phyloP scores from a whole-genome alignment of 2,113 vertebrate species.

The Cryptoleucopteryx plumbea region DNA sequence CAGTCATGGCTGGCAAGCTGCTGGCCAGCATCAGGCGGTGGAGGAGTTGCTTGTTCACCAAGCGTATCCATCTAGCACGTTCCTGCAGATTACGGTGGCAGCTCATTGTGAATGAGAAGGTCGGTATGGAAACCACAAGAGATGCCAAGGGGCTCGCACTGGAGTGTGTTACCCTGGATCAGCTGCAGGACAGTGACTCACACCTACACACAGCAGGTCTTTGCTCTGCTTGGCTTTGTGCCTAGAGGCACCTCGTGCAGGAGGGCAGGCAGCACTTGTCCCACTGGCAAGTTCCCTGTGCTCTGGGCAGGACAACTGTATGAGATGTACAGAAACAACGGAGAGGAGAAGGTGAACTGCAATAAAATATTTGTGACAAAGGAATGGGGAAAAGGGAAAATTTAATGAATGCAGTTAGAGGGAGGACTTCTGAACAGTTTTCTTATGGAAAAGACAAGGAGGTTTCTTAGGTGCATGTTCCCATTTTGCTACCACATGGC shows the following conservation, averaged over 20 bases:
- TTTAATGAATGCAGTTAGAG: not conserved
- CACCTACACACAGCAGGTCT: not conserved
- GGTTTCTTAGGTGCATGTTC: not conserved
- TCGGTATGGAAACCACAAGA: not conserved
- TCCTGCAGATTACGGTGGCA: not conserved
- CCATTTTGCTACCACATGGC: not conserved
- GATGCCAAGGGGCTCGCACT: not conserved
- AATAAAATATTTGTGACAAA: not conserved
- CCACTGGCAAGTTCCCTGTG: not conserved
- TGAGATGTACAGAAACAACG: not conserved
- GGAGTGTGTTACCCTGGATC: not conserved
- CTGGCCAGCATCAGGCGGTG: not conserved
- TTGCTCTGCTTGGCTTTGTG: not conserved
- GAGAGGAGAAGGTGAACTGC: not conserved
- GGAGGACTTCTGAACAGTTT: not conserved
- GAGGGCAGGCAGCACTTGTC: not conserved
- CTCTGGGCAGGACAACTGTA: not conserved
- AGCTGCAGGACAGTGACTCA: not conserved
- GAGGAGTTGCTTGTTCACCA: too few species aligned
- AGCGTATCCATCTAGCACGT: not conserved
- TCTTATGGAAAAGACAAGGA: not conserved
- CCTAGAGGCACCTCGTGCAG: not conserved
- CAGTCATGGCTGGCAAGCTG: not conserved
- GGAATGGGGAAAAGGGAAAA: not conserved
- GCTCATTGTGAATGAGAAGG: not conserved